Evolutionary conservation across 2,888 invertebrate species (phyloP), one percentile per base, ranked within the genome.

Genomic region (Catocala fraxini): DNA sequence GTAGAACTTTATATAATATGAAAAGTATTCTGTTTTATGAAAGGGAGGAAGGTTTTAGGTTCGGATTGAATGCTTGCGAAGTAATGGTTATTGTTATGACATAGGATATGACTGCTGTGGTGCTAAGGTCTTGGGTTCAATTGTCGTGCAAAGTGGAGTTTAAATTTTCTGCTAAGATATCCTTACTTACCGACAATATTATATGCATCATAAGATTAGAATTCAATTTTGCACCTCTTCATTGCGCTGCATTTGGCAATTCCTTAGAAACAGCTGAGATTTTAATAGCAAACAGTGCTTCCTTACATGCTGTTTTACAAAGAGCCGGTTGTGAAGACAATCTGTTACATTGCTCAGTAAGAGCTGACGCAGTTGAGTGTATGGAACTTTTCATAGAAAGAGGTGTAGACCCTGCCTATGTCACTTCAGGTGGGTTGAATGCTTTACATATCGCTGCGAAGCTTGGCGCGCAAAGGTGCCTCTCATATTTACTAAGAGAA

Each of bases 191-290:
- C n/a, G n/a, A n/a, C n/a, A n/a, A n/a, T n/a, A n/a, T n/a, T n/a
- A n/a, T n/a, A n/a, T n/a, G n/a, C n/a, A n/a, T n/a, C n/a, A n/a
- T n/a, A n/a, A n/a, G n/a, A n/a, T n/a, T n/a, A n/a, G n/a, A n/a
- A n/a, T n/a, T n/a, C n/a, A n/a, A 96, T 70, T 97, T 97, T 79
- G 96, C 97, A 35, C 97, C 98, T 0, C 93, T 98, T 56, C 98
- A 98, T 84, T 98, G 97, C 83, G 97, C 98, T 1, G 98, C 98
- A 0, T 98, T 98, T 88, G 97, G 98, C 4, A 98, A 98, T 79
- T 96, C 97, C 35, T 95, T 96, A 6, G 96, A 97, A 81, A 97
- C 97, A 0, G 97, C 97, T 10, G 96, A 96, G 85, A 93, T 97
- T 70, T 95, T 98, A 34, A 95, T 98, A 48, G 95, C 96, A 46